phyloP scores from a whole-genome alignment of 2,888 invertebrate species.

The Cybosia mesomella region DNA sequence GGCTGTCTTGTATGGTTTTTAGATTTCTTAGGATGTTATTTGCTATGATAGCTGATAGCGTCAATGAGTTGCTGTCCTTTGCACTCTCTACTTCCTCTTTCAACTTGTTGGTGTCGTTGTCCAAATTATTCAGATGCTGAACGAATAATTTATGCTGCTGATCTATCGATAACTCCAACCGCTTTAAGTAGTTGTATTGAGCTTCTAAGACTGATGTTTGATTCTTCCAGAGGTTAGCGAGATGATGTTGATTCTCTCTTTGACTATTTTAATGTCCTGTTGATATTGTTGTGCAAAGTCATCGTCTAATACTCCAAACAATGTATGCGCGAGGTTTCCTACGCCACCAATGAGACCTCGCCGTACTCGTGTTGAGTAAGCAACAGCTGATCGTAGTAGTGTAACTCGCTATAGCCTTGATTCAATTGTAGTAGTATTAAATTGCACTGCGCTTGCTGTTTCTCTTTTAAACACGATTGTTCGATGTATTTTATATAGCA shows the following conservation, averaged over 20 bases:
- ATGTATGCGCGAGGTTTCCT: background rate
- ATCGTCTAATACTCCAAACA: conserved; percentile 1
- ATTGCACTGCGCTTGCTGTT: background rate
- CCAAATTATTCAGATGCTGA: too few relatives aligned
- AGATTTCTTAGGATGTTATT: too few relatives aligned
- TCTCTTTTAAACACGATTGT: background rate
- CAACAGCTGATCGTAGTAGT: background rate
- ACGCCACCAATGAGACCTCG: background rate
- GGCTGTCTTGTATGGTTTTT: too few relatives aligned
- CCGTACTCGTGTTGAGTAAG: background rate
- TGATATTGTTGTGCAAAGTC: conserved; percentile 5
- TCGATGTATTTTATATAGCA: background rate
- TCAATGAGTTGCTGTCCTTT: too few relatives aligned
- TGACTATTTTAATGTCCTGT: background rate
- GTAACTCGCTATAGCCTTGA: background rate
- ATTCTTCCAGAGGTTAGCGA: conserved; percentile 3
- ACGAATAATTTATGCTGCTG: too few relatives aligned
- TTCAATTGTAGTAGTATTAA: background rate
- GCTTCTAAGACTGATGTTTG: conserved; percentile 1
- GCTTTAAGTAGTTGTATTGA: background rate
- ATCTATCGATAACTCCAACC: background rate
- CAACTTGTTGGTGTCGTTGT: too few relatives aligned
- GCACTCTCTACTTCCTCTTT: too few relatives aligned
- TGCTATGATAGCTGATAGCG: too few relatives aligned
- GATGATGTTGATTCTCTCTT: background rate